phyloP scores from a whole-genome alignment of 2,797 vertebrate genomes.

The Sebastes matsubarae region DNA sequence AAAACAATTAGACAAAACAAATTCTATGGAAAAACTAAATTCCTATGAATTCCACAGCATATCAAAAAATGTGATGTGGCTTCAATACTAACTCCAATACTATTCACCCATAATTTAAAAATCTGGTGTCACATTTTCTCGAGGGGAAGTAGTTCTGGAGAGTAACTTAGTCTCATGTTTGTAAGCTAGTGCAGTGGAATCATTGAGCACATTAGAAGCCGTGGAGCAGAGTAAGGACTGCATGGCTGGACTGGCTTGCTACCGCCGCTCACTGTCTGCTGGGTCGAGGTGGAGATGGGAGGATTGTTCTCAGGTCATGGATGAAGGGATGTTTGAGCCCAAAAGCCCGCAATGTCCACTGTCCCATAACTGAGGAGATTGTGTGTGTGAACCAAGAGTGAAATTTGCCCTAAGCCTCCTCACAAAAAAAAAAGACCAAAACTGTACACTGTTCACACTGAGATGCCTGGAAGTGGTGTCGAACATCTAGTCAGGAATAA shows the following conservation, averaged over 20 bases:
- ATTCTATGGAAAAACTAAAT: neutral
- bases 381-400: slow-evolving; percentile 31
- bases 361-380: slow-evolving; percentile 46
- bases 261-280: neutral
- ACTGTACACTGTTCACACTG: neutral
- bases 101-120: neutral
- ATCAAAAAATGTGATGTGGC: no score
- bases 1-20: neutral
- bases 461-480: neutral
- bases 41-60: neutral
- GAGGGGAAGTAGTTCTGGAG: neutral
- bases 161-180: neutral
- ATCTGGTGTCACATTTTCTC: neutral
- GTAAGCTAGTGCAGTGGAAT: neutral
- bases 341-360: slow-evolving; percentile 17
- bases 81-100: neutral
- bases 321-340: slow-evolving; percentile 46
- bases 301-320: slow-evolving; percentile 45
- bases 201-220: neutral
- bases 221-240: neutral
- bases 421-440: neutral
- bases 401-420: slow-evolving; percentile 25
- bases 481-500: neutral
- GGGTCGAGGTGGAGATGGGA: slow-evolving; percentile 4
- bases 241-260: slow-evolving; percentile 1